phyloP scores from a whole-genome alignment of 30 jellyfish, hydroid and myxozoan species.

The Rhopilema esculentum region DNA sequence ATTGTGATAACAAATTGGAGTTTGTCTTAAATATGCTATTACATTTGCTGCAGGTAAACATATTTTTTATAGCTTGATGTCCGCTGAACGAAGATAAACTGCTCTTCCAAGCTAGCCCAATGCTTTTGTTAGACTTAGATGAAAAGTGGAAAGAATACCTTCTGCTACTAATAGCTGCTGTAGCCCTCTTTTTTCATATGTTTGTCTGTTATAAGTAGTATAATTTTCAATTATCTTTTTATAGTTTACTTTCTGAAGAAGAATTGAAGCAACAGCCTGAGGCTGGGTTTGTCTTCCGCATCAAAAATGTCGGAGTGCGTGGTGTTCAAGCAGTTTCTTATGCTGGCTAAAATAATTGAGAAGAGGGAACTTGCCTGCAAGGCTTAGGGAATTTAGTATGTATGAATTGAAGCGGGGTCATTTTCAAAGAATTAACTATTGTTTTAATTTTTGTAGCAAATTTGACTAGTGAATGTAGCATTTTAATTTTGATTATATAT shows the following conservation, averaged over 20 bases:
- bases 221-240: background rate
- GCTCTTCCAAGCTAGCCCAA: too few relatives aligned
- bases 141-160: too few relatives aligned
- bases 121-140: too few relatives aligned
- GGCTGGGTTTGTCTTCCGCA: conserved; percentile 66
- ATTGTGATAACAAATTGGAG: too few relatives aligned
- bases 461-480: background rate
- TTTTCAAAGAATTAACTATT: background rate
- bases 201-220: too few relatives aligned
- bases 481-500: background rate
- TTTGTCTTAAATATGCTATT: too few relatives aligned
- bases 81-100: too few relatives aligned
- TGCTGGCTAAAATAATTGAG: conserved; percentile 14
- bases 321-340: conserved; percentile 53
- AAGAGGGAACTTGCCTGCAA: background rate
- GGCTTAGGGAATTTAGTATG: background rate
- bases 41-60: too few relatives aligned
- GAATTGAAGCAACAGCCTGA: conserved; percentile 51
- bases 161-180: too few relatives aligned
- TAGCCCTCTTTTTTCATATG: too few relatives aligned
- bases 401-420: background rate
- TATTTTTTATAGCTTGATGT: too few relatives aligned
- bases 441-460: background rate
- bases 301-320: conserved; percentile 67
- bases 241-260: conserved; percentile 56